A percentile compares a stretch with the other conserved stretches of the same genome.
phyloP scores from a whole-genome alignment of 1,140 invertebrate species.

The Lucilia cuprina region DNA sequence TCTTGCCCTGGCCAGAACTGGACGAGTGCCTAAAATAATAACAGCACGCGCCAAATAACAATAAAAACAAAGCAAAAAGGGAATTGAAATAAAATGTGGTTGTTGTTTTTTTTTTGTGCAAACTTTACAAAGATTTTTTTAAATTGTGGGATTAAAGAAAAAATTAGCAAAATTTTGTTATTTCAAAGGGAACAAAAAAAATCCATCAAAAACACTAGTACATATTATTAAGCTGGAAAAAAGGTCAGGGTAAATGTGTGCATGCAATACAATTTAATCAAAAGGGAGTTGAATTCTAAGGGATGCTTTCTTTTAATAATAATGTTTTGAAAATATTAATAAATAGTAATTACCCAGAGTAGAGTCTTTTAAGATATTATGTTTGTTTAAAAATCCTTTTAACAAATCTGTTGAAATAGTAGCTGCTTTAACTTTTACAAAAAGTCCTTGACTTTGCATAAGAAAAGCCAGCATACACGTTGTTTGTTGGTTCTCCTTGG shows the following conservation, averaged over 20 bases:
- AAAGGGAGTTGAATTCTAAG: neutral
- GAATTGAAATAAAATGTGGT: neutral
- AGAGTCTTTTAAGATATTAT: neutral
- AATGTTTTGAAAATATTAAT: neutral
- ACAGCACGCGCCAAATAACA: constrained; percentile 11
- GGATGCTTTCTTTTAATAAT: neutral
- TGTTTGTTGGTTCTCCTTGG: neutral
- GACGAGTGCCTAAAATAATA: constrained; percentile 3
- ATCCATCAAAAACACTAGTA: neutral
- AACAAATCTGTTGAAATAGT: neutral
- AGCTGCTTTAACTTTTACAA: neutral
- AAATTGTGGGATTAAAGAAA: neutral
- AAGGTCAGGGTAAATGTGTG: neutral
- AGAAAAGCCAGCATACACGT: neutral
- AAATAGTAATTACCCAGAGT: neutral
- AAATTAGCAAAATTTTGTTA: neutral
- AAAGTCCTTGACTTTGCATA: constrained; percentile 23
- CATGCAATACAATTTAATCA: neutral
- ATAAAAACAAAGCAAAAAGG: neutral
- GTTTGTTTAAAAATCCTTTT: neutral
- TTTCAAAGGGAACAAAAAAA: neutral
- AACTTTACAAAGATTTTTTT: too few species aligned
- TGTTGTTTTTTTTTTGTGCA: too few species aligned
- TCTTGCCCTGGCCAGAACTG: neutral
- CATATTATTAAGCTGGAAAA: neutral